Evolutionary conservation across 2,113 vertebrate species (phyloP).

Genomic region (Uria aalge): DNA sequence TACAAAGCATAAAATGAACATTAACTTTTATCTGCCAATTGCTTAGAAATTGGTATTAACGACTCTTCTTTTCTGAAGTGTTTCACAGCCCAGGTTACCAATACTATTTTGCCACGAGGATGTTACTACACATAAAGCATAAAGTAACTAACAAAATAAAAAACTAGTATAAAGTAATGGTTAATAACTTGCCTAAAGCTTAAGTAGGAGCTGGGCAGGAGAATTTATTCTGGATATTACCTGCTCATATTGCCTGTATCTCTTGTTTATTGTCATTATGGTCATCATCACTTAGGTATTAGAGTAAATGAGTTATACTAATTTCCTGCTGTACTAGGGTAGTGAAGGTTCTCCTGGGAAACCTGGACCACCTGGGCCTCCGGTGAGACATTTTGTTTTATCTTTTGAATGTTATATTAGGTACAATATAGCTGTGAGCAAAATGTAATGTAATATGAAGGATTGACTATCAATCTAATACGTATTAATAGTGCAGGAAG

Average conservation of each 20-base stretch:
- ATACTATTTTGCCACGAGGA: background rate
- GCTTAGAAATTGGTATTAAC: background rate
- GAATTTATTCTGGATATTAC: background rate
- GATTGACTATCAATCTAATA: background rate
- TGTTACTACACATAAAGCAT: background rate
- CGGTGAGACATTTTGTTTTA: slow-evolving; percentile 70
- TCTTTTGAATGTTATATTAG: background rate
- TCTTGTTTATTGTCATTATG: background rate
- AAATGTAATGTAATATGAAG: background rate
- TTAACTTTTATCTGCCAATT: background rate
- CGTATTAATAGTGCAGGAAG: background rate
- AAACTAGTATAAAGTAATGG: background rate
- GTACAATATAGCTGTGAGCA: background rate
- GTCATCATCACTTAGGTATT: background rate
- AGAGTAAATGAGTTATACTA: background rate
- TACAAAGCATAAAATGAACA: background rate
- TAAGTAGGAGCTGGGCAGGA: background rate
- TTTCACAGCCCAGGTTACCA: background rate
- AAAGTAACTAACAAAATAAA: background rate
- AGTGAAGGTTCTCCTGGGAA: slow-evolving; percentile 85
- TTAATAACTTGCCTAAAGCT: background rate
- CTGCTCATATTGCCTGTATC: background rate
- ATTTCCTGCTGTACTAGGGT: slow-evolving; percentile 79
- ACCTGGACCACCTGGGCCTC: slow-evolving; percentile 84
- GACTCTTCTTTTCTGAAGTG: background rate